Percentiles rank a stretch among this genome's conserved stretches.
Evolutionary conservation across 2,888 invertebrate genomes (phyloP).

Genomic region (Catonia carolina): DNA sequence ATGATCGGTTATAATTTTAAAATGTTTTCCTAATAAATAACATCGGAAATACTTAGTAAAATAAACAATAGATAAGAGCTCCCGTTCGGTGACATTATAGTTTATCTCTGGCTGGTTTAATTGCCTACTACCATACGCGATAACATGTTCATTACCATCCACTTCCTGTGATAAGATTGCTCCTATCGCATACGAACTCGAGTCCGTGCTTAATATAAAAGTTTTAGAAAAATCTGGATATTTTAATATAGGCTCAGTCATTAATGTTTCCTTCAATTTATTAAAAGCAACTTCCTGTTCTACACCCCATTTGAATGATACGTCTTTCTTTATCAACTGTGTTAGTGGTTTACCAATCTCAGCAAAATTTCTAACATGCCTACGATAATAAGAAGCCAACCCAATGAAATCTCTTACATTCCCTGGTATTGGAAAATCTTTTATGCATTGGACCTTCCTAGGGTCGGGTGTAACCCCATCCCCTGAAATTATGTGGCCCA

Average conservation of each 20-base stretch:
- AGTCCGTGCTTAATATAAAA: no score
- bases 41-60: no score
- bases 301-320: slow-evolving; percentile 13
- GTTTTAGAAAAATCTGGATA: no score
- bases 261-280: slow-evolving; percentile 20
- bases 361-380: slow-evolving; percentile 10
- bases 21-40: no score
- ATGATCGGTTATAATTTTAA: no score
- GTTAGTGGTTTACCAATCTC: slow-evolving; percentile 18
- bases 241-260: no score
- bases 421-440: background rate
- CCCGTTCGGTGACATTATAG: slow-evolving; percentile 9
- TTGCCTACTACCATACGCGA: no score
- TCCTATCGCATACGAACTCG: no score
- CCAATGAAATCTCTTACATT: slow-evolving; percentile 14
- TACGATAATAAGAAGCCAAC: slow-evolving; percentile 8
- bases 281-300: slow-evolving; percentile 22
- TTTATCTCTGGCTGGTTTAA: no score
- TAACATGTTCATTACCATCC: no score
- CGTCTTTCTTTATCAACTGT: background rate
- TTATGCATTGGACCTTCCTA: no score
- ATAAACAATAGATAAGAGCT: slow-evolving; percentile 18
- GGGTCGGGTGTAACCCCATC: background rate
- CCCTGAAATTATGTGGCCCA: background rate
- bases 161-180: no score